These are phyloP conservation scores for Brachyistius frenatus DNA, from an alignment of 2,113 vertebrate genomes.

Conservation along the genomic window DNA sequence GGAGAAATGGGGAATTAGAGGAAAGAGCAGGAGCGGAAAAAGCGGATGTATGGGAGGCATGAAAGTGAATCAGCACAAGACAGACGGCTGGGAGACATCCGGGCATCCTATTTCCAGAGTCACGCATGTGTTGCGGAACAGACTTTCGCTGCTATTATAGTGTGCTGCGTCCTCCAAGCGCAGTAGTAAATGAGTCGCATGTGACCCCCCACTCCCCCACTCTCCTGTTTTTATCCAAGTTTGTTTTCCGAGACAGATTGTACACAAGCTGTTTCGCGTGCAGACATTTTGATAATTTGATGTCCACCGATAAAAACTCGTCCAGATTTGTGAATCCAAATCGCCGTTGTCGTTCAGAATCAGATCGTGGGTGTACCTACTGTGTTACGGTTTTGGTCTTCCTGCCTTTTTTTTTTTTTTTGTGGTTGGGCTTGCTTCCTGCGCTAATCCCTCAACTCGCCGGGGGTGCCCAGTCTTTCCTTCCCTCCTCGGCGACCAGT, in stretches of 20 bases:
- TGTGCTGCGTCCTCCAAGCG: conserved; percentile 8
- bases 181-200: conserved; percentile 45
- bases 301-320: not conserved
- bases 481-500: too few species aligned
- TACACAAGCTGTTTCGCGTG: conserved; percentile 22
- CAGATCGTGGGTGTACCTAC: too few species aligned
- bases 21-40: conserved; percentile 18
- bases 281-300: not conserved
- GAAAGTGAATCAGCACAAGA: conserved; percentile 48
- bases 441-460: too few species aligned
- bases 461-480: too few species aligned
- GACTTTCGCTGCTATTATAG: conserved; percentile 36
- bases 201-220: conserved; percentile 1
- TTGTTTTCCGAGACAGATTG: conserved; percentile 37
- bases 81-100: conserved; percentile 53
- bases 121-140: conserved; percentile 40
- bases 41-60: conserved; percentile 30
- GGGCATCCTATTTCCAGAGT: conserved; percentile 35
- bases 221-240: not conserved
- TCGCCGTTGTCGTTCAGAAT: too few species aligned
- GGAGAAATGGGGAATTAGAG: conserved; percentile 35
- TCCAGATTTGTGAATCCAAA: too few species aligned
- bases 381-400: too few species aligned
- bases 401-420: too few species aligned
- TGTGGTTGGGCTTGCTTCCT: too few species aligned